Evolutionary conservation across 2,113 vertebrate genomes (phyloP).

Genomic region (Mormoops blainvillei): DNA sequence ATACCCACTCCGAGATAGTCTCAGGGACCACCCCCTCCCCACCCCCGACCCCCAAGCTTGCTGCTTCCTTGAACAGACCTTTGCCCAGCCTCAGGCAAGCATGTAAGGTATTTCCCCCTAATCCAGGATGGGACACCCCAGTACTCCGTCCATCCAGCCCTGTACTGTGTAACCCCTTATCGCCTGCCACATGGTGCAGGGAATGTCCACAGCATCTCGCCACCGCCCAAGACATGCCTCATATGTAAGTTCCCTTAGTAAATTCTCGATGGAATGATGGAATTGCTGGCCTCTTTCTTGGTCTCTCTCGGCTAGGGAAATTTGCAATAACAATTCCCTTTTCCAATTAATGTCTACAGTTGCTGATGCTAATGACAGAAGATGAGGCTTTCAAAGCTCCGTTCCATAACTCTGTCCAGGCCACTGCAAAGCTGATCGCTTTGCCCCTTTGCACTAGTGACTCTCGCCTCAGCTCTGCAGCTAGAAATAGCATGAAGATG

Average conservation of each 20-base stretch:
- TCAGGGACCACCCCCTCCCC: background rate
- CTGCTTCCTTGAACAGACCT: background rate
- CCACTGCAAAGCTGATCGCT: background rate
- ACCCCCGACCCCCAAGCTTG: too few relatives aligned
- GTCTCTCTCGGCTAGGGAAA: background rate
- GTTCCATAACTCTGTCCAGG: background rate
- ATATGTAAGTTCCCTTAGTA: background rate
- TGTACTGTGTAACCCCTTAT: background rate
- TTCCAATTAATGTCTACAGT: background rate
- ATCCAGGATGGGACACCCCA: background rate
- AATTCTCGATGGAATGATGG: background rate
- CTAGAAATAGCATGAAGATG: background rate
- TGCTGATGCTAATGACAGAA: background rate
- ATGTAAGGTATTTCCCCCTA: background rate
- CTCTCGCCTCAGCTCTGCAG: background rate
- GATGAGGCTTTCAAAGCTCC: background rate
- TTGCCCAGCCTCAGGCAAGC: background rate
- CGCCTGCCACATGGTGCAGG: background rate
- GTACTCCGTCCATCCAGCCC: too few relatives aligned
- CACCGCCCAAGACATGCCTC: background rate
- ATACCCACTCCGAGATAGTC: too few relatives aligned
- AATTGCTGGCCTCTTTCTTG: background rate
- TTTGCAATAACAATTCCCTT: background rate
- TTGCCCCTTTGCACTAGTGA: background rate
- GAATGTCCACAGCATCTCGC: background rate